These are phyloP conservation scores for Latrodectus hesperus DNA, from an alignment of 2,888 invertebrate genomes.

Conservation along the genomic window DNA sequence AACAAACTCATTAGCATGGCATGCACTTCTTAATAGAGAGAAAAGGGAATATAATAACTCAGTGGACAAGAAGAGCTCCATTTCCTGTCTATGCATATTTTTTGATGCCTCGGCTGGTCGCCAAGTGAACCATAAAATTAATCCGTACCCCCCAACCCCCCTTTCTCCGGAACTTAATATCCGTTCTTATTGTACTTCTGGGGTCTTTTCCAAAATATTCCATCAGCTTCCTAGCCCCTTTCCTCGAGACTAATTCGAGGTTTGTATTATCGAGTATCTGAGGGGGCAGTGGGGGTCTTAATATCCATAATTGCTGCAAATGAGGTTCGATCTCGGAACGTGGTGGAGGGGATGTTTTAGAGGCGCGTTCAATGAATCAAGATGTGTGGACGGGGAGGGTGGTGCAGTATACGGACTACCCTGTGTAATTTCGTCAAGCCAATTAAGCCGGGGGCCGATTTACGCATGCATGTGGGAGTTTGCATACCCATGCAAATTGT, in stretches of 20 bases:
- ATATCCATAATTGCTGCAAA: constrained; percentile 65
- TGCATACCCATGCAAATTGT: constrained; percentile 52
- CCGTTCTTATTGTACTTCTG: constrained; percentile 17
- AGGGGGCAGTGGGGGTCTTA: constrained; percentile 7
- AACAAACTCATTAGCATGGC: no score
- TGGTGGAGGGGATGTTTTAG: background rate
- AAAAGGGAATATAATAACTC: no score
- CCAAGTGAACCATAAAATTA: constrained; percentile 38
- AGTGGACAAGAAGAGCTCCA: background rate
- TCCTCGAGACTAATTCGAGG: constrained; percentile 20
- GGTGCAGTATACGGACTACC: background rate
- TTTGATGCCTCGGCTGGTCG: constrained; percentile 11
- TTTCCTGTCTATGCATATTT: constrained; percentile 22
- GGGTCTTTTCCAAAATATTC: background rate
- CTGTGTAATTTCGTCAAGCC: constrained; percentile 58
- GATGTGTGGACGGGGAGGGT: constrained; percentile 20
- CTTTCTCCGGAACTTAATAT: constrained; percentile 13
- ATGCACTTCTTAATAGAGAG: no score
- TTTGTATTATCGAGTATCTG: constrained; percentile 52
- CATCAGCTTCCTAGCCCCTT: background rate
- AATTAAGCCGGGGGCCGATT: constrained; percentile 32
- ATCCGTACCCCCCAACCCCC: background rate
- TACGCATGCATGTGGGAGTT: constrained; percentile 28
- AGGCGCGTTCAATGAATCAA: background rate
- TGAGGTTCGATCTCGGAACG: constrained; percentile 48